Conservation (phyloP, 2,113 vertebrate species). For the Parotia lawesii region DNA sequence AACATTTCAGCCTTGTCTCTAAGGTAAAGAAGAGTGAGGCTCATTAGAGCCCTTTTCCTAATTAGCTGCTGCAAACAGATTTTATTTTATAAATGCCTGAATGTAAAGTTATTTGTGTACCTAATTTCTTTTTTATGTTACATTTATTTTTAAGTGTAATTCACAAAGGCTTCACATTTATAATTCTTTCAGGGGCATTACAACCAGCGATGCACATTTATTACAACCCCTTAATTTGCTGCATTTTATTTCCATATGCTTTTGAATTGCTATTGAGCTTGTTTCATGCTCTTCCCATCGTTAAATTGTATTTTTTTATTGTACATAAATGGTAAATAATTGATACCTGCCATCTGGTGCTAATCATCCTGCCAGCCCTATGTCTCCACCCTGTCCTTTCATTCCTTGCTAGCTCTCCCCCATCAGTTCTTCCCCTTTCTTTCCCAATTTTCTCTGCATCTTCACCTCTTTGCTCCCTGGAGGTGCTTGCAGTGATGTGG, state of each 20-base stretch:
- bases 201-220: constrained; percentile 66
- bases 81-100: constrained; percentile 68
- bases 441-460: not conserved
- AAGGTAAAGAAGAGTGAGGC: constrained; percentile 53
- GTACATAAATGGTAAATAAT: constrained; percentile 81
- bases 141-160: constrained; percentile 77
- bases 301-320: constrained; percentile 75
- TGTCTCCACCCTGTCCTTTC: constrained; percentile 45
- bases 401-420: not conserved
- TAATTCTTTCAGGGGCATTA: constrained; percentile 74
- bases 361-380: constrained; percentile 51
- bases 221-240: constrained; percentile 71
- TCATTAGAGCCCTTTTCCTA: constrained; percentile 62
- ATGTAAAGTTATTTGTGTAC: constrained; percentile 78
- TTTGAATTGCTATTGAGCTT: constrained; percentile 73
- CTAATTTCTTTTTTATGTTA: constrained; percentile 79
- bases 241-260: constrained; percentile 78
- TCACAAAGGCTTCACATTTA: constrained; percentile 75
- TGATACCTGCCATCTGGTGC: constrained; percentile 79
- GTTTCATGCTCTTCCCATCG: constrained; percentile 72
- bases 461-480: not conserved
- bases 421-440: constrained; percentile 23
- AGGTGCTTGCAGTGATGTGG: not conserved
- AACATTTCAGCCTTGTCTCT: constrained; percentile 43
- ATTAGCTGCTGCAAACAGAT: constrained; percentile 75